These are phyloP conservation scores for Eubucco bourcierii DNA, from an alignment of 2,113 vertebrate genomes.

Conservation along the genomic window DNA sequence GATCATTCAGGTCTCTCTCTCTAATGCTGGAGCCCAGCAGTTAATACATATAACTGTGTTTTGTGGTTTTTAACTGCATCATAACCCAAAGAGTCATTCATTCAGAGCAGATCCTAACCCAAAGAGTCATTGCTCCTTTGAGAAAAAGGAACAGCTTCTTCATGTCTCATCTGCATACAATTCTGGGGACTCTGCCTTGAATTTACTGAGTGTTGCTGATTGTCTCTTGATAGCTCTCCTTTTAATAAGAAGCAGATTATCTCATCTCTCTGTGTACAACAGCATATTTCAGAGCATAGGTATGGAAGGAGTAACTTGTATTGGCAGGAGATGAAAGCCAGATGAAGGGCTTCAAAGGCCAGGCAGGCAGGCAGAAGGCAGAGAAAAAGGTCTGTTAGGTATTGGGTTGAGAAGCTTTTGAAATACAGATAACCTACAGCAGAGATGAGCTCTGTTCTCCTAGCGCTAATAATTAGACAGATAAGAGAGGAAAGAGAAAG, in stretches of 20 bases:
- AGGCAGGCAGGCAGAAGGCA: constrained; percentile 41
- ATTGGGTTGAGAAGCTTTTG: constrained; percentile 63
- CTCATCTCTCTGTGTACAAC: constrained; percentile 22
- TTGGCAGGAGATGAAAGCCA: constrained; percentile 64
- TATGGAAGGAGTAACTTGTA: constrained; percentile 27
- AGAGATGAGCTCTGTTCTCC: constrained; percentile 49
- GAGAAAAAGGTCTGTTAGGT: constrained; percentile 38
- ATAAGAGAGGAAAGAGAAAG: constrained; percentile 31
- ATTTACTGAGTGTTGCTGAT: neutral
- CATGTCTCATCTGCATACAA: neutral
- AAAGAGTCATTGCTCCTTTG: neutral
- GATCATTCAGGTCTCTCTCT: too few species aligned
- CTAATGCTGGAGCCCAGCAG: too few species aligned
- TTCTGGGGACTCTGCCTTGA: neutral
- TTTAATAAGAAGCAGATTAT: constrained; percentile 36
- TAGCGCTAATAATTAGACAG: constrained; percentile 24
- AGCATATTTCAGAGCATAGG: constrained; percentile 40
- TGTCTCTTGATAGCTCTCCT: constrained; percentile 26
- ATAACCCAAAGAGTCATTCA: too few species aligned
- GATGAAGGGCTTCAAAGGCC: constrained; percentile 53
- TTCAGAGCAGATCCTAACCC: neutral
- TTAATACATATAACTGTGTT: too few species aligned
- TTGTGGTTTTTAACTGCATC: too few species aligned
- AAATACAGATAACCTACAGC: constrained; percentile 72
- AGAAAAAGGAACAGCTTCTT: neutral